A percentile compares a stretch with the other conserved stretches of the same genome.
These are phyloP conservation scores for Pseudorectes ferrugineus DNA, from an alignment of 2,113 vertebrate species.

Conservation along the genomic window DNA sequence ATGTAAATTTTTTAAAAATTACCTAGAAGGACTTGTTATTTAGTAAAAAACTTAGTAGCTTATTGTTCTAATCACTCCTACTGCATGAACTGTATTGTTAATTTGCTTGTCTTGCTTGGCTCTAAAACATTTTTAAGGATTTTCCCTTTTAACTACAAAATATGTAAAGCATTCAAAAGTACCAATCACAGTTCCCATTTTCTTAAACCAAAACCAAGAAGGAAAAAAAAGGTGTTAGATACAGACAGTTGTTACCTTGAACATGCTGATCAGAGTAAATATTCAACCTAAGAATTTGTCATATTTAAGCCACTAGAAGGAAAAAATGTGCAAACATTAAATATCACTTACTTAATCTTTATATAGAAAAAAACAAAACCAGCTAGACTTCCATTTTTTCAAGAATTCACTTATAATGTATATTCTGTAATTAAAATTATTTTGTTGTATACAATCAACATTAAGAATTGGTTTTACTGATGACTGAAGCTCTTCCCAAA, in stretches of 20 bases:
- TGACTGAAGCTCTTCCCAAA: neutral
- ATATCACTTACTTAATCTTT: neutral
- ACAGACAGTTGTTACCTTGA: neutral
- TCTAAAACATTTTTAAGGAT: neutral
- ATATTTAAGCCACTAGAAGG: slow-evolving; percentile 6
- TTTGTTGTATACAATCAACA: neutral
- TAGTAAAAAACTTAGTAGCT: neutral
- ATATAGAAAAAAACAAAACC: neutral
- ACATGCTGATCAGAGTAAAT: neutral
- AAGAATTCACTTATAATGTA: neutral
- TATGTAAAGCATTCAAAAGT: slow-evolving; percentile 36
- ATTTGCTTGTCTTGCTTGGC: slow-evolving; percentile 14
- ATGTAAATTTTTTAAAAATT: slow-evolving; percentile 2
- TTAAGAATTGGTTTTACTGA: neutral
- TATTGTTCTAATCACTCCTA: slow-evolving; percentile 40
- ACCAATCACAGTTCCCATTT: slow-evolving; percentile 34
- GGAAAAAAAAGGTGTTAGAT: slow-evolving; percentile 38
- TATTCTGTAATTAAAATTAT: neutral
- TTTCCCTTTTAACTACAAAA: slow-evolving; percentile 35
- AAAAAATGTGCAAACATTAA: neutral
- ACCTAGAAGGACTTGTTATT: slow-evolving; percentile 3
- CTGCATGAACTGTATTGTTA: neutral
- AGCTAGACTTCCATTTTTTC: neutral
- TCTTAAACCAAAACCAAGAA: slow-evolving; percentile 36
- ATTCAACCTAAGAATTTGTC: neutral